phyloP scores from a whole-genome alignment of 2,113 vertebrate genomes.

The Probosciger aterrimus region DNA sequence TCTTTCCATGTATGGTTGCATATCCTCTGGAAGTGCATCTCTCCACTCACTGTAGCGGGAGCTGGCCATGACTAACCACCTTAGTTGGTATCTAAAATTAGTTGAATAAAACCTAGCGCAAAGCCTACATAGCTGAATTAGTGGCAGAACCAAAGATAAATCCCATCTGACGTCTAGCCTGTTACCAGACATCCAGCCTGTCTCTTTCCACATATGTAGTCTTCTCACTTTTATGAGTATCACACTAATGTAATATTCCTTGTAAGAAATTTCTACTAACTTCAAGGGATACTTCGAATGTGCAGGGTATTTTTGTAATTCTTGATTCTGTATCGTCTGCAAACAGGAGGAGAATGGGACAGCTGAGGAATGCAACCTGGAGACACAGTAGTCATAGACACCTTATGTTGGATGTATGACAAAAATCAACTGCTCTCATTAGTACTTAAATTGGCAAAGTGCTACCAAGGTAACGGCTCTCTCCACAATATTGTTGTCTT shows the following conservation, averaged over 20 bases:
- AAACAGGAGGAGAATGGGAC: not conserved
- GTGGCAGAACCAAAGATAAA: not conserved
- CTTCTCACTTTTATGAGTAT: not conserved
- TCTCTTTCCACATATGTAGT: rapidly evolving
- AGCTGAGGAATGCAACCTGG: not conserved
- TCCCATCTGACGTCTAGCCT: not conserved
- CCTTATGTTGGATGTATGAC: not conserved
- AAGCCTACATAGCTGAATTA: not conserved
- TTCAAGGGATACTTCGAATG: not conserved
- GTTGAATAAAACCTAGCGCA: not conserved
- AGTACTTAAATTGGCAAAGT: not conserved
- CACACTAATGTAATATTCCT: rapidly evolving
- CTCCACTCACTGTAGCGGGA: not conserved
- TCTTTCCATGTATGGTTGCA: not conserved
- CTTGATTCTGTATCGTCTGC: not conserved
- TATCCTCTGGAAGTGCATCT: not conserved
- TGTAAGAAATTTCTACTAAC: not conserved
- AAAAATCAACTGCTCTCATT: not conserved
- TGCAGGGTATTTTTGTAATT: rapidly evolving
- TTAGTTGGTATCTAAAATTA: not conserved
- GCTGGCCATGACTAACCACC: not conserved
- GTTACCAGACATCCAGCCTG: not conserved
- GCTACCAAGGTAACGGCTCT: conserved; percentile 56
- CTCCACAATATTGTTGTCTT: conserved; percentile 53
- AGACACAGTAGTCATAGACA: not conserved